Conservation (phyloP, 2,113 vertebrate genomes). For the Balaeniceps rex region DNA sequence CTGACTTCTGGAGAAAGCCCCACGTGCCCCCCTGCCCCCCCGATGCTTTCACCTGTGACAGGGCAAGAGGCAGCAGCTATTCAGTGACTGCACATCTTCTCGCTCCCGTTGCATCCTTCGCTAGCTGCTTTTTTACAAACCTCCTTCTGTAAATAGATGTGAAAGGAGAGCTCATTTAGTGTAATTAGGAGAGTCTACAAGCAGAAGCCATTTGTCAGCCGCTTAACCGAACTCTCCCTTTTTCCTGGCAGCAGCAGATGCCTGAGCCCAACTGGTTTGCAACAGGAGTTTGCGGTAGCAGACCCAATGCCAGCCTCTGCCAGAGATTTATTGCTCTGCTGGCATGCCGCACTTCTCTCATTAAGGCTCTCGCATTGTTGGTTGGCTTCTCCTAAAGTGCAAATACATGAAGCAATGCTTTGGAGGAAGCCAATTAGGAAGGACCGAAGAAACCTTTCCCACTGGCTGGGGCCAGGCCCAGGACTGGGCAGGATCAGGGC, state of each 20-base stretch:
- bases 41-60: fast-evolving
- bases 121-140: background rate
- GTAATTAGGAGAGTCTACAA: background rate
- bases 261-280: background rate
- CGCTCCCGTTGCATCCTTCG: background rate
- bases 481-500: background rate
- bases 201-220: background rate
- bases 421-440: background rate
- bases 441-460: background rate
- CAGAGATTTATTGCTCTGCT: background rate
- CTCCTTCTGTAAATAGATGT: background rate
- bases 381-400: background rate
- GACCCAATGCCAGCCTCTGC: background rate
- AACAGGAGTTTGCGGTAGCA: background rate
- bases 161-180: background rate
- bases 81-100: no score
- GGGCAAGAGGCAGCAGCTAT: background rate
- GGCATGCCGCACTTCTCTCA: background rate
- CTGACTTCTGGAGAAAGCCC: background rate
- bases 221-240: background rate
- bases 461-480: background rate
- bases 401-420: background rate
- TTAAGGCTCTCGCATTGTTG: background rate
- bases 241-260: background rate
- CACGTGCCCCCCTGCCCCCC: fast-evolving